A percentile compares a stretch with the other conserved stretches of the same genome.
These are phyloP conservation scores for Decapterus maruadsi DNA, from an alignment of 2,797 vertebrate genomes.

Conservation along the genomic window DNA sequence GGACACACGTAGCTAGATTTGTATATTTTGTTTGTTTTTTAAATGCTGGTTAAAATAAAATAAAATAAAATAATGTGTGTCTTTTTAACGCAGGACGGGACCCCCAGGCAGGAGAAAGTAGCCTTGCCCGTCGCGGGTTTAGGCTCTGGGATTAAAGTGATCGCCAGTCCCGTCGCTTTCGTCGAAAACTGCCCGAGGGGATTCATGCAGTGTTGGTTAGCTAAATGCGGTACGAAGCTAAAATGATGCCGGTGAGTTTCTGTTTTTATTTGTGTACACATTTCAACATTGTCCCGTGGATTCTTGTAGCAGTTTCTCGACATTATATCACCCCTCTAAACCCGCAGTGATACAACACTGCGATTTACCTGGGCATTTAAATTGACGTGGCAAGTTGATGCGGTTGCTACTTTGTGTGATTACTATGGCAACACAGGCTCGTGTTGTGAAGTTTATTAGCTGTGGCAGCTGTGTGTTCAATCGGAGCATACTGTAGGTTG, in stretches of 20 bases:
- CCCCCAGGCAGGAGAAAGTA: conserved; percentile 63
- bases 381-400: conserved; percentile 58
- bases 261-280: conserved; percentile 18
- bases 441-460: conserved; percentile 31
- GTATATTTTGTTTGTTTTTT: not conserved
- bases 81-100: conserved; percentile 58
- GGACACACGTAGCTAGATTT: not conserved
- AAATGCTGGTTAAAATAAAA: not conserved
- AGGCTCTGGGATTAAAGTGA: conserved; percentile 71
- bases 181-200: conserved; percentile 77
- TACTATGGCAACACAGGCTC: conserved; percentile 2
- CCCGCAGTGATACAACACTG: not conserved
- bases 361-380: conserved; percentile 67
- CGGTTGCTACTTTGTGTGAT: conserved; percentile 12
- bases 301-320: not conserved
- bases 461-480: conserved; percentile 6
- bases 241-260: conserved; percentile 97
- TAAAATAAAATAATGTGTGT: too few species aligned
- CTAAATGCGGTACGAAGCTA: conserved; percentile 94
- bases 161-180: conserved; percentile 70
- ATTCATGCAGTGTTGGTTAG: conserved; percentile 71
- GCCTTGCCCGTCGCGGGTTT: conserved; percentile 62
- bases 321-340: not conserved
- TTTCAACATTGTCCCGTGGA: not conserved
- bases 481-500: conserved; percentile 4